Percentiles rank a stretch among this genome's conserved stretches.
Evolutionary conservation across 2,797 vertebrate species (phyloP).

Genomic region (Pangasius djambal): DNA sequence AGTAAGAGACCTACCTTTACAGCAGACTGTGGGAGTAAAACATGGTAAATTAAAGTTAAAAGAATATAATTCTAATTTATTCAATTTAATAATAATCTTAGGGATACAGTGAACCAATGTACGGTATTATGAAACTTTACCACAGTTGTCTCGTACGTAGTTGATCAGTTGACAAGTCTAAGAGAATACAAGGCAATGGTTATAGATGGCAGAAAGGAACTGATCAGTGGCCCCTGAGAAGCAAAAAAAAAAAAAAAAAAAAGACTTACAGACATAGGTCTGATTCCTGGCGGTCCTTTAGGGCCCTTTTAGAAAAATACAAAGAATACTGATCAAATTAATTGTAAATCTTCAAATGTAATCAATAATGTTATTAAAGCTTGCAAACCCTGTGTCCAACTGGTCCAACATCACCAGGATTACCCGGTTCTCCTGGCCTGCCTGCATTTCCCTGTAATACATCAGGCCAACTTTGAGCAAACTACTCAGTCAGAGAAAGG

Average conservation of each 20-base stretch:
- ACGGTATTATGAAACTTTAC: conserved; percentile 67
- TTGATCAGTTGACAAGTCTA: conserved; percentile 86
- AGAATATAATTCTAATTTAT: not conserved
- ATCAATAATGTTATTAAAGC: not conserved
- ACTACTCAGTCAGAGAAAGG: not conserved
- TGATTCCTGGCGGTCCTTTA: conserved; percentile 73
- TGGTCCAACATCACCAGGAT: conserved; percentile 61
- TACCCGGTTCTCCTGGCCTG: conserved; percentile 59
- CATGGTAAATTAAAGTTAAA: not conserved
- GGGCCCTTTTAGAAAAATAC: conserved; percentile 72
- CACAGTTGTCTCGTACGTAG: conserved; percentile 82
- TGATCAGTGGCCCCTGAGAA: not conserved
- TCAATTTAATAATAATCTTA: not conserved
- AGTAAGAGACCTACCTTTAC: conserved; percentile 70
- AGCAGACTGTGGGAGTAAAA: conserved; percentile 75
- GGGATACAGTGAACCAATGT: not conserved
- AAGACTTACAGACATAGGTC: conserved; percentile 74
- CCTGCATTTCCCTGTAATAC: conserved; percentile 71
- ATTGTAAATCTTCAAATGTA: not conserved
- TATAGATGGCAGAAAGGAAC: not conserved
- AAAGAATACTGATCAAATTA: not conserved
- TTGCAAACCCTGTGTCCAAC: conserved; percentile 70
- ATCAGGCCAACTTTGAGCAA: conserved; percentile 4
- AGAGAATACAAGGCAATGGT: conserved; percentile 29
- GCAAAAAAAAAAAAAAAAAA: conserved; percentile 21